These are phyloP conservation scores for Apomyelois bistriatella DNA, from an alignment of 2,888 invertebrate species.

Conservation along the genomic window DNA sequence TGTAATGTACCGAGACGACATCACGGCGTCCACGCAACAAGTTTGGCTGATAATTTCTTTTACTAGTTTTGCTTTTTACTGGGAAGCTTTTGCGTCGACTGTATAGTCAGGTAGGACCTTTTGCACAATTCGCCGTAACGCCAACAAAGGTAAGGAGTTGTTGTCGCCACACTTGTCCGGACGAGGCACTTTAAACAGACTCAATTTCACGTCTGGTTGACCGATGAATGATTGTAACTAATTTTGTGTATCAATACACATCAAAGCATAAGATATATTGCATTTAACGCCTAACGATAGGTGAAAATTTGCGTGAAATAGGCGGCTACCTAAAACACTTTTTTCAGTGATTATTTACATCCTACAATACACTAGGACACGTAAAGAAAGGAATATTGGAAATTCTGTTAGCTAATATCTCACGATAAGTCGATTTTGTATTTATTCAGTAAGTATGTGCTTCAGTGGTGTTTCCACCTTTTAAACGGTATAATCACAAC, in stretches of 20 bases:
- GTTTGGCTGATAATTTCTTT: conserved; percentile 33
- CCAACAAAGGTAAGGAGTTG: conserved; percentile 51
- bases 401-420: too few relatives aligned
- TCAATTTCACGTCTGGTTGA: conserved; percentile 73
- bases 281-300: conserved; percentile 31
- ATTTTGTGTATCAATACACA: conserved; percentile 61
- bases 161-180: conserved; percentile 70
- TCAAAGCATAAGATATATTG: conserved; percentile 49
- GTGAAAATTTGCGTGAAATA: conserved; percentile 61
- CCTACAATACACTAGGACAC: neutral
- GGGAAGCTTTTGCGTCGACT: conserved; percentile 31
- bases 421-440: too few relatives aligned
- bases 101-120: conserved; percentile 71
- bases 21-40: conserved; percentile 45
- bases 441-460: too few relatives aligned
- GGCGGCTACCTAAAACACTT: conserved; percentile 26
- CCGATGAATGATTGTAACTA: conserved; percentile 64
- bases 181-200: conserved; percentile 56
- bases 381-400: too few relatives aligned
- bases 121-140: conserved; percentile 73
- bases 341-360: neutral
- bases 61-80: conserved; percentile 22
- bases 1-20: conserved; percentile 74
- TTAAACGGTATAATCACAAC: too few relatives aligned
- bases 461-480: too few relatives aligned